Conservation (phyloP, 1,140 invertebrate species). For the Leptoteleia sp. region DNA sequence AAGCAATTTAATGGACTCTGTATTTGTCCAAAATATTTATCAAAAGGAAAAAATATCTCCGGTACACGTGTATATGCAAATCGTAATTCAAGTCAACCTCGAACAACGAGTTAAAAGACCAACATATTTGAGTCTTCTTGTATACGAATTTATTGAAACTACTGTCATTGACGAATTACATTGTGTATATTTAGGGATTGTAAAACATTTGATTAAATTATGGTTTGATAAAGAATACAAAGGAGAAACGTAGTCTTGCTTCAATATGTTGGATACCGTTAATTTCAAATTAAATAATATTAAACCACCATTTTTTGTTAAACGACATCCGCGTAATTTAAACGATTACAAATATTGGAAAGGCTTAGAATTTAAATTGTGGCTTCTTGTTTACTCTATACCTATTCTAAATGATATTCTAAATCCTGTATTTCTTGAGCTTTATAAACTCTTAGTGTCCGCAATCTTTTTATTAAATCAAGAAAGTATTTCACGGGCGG, state of each 20-base stretch:
- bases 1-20: not conserved
- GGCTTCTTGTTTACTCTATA: too few relatives aligned
- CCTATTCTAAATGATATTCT: too few relatives aligned
- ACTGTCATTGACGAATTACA: slow-evolving; percentile 53
- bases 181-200: slow-evolving; percentile 38
- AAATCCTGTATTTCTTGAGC: too few relatives aligned
- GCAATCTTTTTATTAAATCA: too few relatives aligned
- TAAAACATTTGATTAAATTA: slow-evolving; percentile 9
- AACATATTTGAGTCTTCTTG: not conserved
- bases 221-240: slow-evolving; percentile 17
- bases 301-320: slow-evolving; percentile 38
- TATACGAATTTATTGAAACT: slow-evolving; percentile 18
- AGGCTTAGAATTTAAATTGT: too few relatives aligned
- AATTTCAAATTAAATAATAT: slow-evolving; percentile 14
- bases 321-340: too few relatives aligned
- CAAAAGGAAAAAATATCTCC: not conserved
- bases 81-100: not conserved
- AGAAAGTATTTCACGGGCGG: too few relatives aligned
- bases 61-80: not conserved
- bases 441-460: too few relatives aligned
- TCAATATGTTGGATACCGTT: slow-evolving; percentile 2
- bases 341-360: too few relatives aligned
- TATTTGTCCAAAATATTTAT: not conserved
- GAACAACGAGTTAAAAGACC: slow-evolving; percentile 9
- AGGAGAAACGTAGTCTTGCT: not conserved